Percentiles rank a stretch among this genome's conserved stretches.
Evolutionary conservation across 2,113 vertebrate genomes (phyloP).

Genomic region (Cettia cetti): DNA sequence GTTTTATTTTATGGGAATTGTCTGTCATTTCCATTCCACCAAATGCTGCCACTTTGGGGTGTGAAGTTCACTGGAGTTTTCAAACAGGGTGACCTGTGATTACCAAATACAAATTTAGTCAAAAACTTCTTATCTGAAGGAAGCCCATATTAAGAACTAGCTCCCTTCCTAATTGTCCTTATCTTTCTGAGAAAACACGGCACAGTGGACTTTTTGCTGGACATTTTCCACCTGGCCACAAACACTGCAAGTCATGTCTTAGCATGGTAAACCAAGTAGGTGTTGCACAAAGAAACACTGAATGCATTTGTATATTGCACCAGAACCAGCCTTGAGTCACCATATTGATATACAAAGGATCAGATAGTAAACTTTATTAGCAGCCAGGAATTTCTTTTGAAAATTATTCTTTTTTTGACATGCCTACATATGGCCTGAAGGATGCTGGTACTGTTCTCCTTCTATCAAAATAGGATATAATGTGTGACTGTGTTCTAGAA

Average conservation of each 20-base stretch:
- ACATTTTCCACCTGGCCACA: not conserved
- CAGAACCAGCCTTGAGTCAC: not conserved
- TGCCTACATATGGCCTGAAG: constrained; percentile 48
- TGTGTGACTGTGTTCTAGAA: constrained; percentile 55
- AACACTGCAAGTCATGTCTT: not conserved
- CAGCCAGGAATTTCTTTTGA: constrained; percentile 37
- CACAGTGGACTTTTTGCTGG: not conserved
- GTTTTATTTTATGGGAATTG: not conserved
- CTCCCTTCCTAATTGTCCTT: not conserved
- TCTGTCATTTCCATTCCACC: not conserved
- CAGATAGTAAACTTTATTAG: constrained; percentile 15
- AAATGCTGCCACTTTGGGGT: not conserved
- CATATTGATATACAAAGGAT: constrained; percentile 10
- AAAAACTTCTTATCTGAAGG: not conserved
- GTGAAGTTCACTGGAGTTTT: not conserved
- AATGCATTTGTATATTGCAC: not conserved
- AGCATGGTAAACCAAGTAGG: not conserved
- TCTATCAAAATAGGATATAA: constrained; percentile 56
- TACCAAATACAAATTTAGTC: not conserved
- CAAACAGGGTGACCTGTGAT: not conserved
- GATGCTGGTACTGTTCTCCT: constrained; percentile 43
- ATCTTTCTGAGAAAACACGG: not conserved
- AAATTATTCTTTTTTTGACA: constrained; percentile 33
- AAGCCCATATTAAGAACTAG: not conserved
- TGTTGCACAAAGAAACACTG: not conserved